phyloP scores from a whole-genome alignment of 2,113 vertebrate species.

The Calyptomena viridis region DNA sequence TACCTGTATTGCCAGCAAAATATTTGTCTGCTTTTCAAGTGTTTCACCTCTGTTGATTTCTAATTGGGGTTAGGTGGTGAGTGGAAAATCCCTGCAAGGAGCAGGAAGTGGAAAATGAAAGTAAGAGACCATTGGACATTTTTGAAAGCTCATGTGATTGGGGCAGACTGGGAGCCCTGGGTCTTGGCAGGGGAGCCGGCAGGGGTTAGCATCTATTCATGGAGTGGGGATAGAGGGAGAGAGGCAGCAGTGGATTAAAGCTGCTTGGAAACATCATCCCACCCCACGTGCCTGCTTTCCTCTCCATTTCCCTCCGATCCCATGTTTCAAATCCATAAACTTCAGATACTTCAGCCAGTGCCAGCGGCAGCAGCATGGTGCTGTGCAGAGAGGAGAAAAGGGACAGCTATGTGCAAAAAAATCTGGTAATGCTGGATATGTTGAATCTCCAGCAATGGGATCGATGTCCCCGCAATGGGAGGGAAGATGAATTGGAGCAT shows the following conservation, averaged over 20 bases:
- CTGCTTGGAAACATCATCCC: not conserved
- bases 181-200: accelerated
- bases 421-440: not conserved
- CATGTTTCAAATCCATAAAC: not conserved
- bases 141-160: not conserved
- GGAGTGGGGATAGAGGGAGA: not conserved
- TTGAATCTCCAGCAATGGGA: not conserved
- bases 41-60: not conserved
- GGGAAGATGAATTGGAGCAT: not conserved
- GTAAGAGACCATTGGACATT: not conserved
- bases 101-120: not conserved
- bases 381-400: not conserved
- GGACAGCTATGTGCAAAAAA: not conserved
- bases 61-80: not conserved
- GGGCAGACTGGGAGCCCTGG: not conserved
- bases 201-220: not conserved
- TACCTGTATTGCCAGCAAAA: not conserved
- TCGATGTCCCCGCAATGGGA: not conserved
- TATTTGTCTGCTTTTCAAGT: not conserved
- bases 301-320: not conserved
- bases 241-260: not conserved
- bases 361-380: not conserved
- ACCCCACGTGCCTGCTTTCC: not conserved
- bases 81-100: not conserved
- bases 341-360: not conserved